These are phyloP conservation scores for Ophiodon elongatus DNA, from an alignment of 2,113 vertebrate species.

Conservation along the genomic window DNA sequence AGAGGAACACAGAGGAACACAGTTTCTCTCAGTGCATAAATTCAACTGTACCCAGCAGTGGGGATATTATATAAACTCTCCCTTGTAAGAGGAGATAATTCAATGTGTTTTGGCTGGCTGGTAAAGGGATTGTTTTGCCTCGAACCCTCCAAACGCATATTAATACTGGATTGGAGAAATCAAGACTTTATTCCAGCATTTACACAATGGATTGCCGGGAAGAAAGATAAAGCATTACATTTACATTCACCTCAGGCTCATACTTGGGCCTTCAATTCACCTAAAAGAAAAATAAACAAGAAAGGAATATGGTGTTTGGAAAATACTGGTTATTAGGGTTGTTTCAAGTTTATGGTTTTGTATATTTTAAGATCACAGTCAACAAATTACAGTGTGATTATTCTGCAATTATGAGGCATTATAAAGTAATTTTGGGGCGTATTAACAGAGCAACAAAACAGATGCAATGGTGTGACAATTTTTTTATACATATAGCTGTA, in stretches of 20 bases:
- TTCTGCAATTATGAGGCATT: conserved; percentile 28
- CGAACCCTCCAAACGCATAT: conserved; percentile 49
- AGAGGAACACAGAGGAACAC: conserved; percentile 61
- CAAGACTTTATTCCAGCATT: conserved; percentile 35
- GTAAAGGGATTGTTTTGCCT: conserved; percentile 46
- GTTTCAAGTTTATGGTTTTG: conserved; percentile 5
- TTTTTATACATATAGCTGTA: not conserved
- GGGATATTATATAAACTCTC: conserved; percentile 76
- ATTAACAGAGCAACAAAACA: not conserved
- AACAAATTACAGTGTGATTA: conserved; percentile 19
- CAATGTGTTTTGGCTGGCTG: conserved; percentile 56
- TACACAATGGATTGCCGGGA: conserved; percentile 32
- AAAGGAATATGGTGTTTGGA: conserved; percentile 5
- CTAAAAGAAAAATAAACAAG: not conserved
- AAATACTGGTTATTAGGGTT: not conserved
- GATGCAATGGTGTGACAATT: not conserved
- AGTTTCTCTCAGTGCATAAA: conserved; percentile 64
- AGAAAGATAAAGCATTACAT: conserved; percentile 18
- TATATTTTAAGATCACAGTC: conserved; percentile 3
- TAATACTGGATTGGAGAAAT: conserved; percentile 51
- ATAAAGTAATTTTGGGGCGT: not conserved
- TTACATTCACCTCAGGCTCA: conserved; percentile 52
- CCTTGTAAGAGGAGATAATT: conserved; percentile 60
- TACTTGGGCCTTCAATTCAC: conserved; percentile 28
- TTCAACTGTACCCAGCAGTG: conserved; percentile 61